Conservation (phyloP, 2,797 vertebrate species). For the Labeo calbasu region DNA sequence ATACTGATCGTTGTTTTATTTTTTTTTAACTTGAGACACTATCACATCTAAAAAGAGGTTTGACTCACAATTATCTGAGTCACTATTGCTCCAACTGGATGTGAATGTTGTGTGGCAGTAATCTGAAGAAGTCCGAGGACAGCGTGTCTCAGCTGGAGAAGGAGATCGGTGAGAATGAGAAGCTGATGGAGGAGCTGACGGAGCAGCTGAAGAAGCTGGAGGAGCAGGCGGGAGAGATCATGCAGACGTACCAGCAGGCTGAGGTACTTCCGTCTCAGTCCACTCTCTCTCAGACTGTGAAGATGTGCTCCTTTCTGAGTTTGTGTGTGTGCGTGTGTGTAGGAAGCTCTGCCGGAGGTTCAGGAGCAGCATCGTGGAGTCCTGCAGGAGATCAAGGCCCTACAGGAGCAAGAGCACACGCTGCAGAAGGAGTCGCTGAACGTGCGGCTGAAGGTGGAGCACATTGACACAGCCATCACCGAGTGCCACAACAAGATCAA, state of each 20-base stretch:
- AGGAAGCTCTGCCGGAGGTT: slow-evolving; percentile 85
- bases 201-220: slow-evolving; percentile 85
- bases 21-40: neutral
- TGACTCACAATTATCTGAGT: too few species aligned
- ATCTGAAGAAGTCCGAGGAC: slow-evolving; percentile 90
- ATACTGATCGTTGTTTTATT: neutral
- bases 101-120: slow-evolving; percentile 73
- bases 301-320: neutral
- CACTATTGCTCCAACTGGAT: neutral
- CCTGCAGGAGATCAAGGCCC: slow-evolving; percentile 82
- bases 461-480: slow-evolving; percentile 83
- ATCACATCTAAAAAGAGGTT: neutral
- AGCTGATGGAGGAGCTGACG: slow-evolving; percentile 77
- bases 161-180: slow-evolving; percentile 84
- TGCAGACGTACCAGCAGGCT: slow-evolving; percentile 84
- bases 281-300: too few species aligned
- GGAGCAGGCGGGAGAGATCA: slow-evolving; percentile 84
- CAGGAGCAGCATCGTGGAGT: slow-evolving; percentile 83
- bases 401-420: slow-evolving; percentile 85
- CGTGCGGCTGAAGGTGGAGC: slow-evolving; percentile 89
- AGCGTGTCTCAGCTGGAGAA: slow-evolving; percentile 76
- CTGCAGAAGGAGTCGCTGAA: slow-evolving; percentile 91
- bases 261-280: slow-evolving; percentile 76
- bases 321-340: slow-evolving; percentile 33
- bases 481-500: slow-evolving; percentile 90